Percentiles rank a stretch among this genome's conserved stretches.
phyloP scores from a whole-genome alignment of 1,140 invertebrate species.

The Macrocentrus cingulum region DNA sequence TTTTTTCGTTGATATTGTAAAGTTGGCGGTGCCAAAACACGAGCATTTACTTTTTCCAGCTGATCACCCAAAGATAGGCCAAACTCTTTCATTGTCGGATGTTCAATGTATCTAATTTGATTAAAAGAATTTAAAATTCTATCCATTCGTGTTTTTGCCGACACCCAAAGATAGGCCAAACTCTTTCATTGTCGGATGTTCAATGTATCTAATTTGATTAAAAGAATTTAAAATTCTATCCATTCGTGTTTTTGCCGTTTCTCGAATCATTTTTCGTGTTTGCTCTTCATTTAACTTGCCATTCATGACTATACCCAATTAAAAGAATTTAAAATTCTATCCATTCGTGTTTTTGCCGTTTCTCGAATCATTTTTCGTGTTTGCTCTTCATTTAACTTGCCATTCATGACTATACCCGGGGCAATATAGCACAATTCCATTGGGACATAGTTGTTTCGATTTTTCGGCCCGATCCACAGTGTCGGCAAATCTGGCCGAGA shows the following conservation, averaged over 20 bases:
- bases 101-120: too few relatives aligned
- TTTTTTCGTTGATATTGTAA: too few relatives aligned
- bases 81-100: too few relatives aligned
- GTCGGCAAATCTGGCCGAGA: conserved; percentile 63
- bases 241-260: conserved; percentile 66
- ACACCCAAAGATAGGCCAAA: conserved; percentile 63
- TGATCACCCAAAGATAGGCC: too few relatives aligned
- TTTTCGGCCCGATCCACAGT: conserved; percentile 58
- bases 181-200: conserved; percentile 56
- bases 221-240: conserved; percentile 66
- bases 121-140: too few relatives aligned
- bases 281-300: conserved; percentile 63
- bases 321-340: conserved; percentile 66
- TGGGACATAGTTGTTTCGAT: conserved; percentile 49
- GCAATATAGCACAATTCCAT: conserved; percentile 59
- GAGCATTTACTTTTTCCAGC: too few relatives aligned
- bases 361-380: conserved; percentile 66
- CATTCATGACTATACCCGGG: conserved; percentile 63
- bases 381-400: conserved; percentile 63
- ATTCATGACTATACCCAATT: conserved; percentile 63
- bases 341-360: conserved; percentile 66
- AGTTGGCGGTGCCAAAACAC: too few relatives aligned
- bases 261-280: conserved; percentile 66
- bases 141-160: too few relatives aligned
- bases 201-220: conserved; percentile 52